Evolutionary conservation across 2,797 vertebrate genomes (phyloP).

Genomic region (Babyrousa celebensis): DNA sequence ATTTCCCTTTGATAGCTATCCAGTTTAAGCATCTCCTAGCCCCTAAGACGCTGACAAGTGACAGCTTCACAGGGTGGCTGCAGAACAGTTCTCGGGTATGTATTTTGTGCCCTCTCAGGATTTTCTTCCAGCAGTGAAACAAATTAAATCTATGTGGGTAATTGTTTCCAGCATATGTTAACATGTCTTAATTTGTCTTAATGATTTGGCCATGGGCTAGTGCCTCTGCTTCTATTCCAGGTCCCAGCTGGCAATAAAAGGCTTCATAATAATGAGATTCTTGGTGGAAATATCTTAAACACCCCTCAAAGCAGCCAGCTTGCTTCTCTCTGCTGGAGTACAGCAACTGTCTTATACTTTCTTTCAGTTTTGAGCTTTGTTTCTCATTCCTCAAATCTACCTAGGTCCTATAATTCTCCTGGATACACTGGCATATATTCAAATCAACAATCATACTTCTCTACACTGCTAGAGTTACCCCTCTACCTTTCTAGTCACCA

Average conservation of each 20-base stretch:
- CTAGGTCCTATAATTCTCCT: neutral
- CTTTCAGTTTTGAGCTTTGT: neutral
- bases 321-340: neutral
- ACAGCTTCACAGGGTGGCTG: neutral
- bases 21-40: neutral
- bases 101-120: neutral
- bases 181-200: slow-evolving; percentile 77
- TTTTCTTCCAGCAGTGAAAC: slow-evolving; percentile 72
- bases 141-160: slow-evolving; percentile 74
- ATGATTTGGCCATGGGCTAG: slow-evolving; percentile 33
- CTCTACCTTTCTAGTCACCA: neutral
- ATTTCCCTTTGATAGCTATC: neutral
- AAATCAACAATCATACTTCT: neutral
- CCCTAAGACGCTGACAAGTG: neutral
- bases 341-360: neutral
- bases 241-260: slow-evolving; percentile 72
- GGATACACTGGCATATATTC: neutral
- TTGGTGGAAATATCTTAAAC: slow-evolving; percentile 63
- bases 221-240: slow-evolving; percentile 64
- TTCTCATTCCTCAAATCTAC: neutral
- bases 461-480: neutral
- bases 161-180: slow-evolving; percentile 73
- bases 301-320: neutral
- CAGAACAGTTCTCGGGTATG: neutral
- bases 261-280: slow-evolving; percentile 46